Conservation (phyloP, 2,113 vertebrate genomes). For the Noctilio leporinus region DNA sequence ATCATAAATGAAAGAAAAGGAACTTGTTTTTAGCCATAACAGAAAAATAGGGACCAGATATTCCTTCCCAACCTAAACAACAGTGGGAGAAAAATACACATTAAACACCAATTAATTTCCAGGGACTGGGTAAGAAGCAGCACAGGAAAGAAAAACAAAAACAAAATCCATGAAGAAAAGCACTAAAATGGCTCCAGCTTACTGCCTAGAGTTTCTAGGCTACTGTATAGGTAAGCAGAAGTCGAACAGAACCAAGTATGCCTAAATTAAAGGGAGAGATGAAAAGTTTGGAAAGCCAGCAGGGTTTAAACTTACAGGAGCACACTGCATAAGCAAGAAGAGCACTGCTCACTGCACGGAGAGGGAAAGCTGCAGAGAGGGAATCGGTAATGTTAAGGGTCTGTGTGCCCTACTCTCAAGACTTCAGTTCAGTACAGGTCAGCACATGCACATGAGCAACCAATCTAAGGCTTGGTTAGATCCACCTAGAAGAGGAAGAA, state of each 20-base stretch:
- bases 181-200: neutral
- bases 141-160: neutral
- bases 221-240: neutral
- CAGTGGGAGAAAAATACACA: neutral
- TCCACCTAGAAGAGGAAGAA: neutral
- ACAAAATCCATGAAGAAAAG: neutral
- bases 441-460: neutral
- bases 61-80: neutral
- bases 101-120: neutral
- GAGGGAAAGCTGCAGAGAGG: neutral
- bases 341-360: rapidly evolving
- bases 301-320: neutral
- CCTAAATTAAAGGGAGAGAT: neutral
- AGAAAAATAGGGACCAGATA: neutral
- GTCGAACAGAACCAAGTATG: neutral
- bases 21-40: neutral
- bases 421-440: neutral
- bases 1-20: neutral
- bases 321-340: neutral
- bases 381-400: neutral
- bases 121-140: neutral
- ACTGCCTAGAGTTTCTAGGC: neutral
- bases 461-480: neutral
- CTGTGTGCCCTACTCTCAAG: neutral
- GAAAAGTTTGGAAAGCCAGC: neutral